Evolutionary conservation across 30 jellyfish, hydroid and myxozoan species (phyloP).

Genomic region (Turritopsis rubra): DNA sequence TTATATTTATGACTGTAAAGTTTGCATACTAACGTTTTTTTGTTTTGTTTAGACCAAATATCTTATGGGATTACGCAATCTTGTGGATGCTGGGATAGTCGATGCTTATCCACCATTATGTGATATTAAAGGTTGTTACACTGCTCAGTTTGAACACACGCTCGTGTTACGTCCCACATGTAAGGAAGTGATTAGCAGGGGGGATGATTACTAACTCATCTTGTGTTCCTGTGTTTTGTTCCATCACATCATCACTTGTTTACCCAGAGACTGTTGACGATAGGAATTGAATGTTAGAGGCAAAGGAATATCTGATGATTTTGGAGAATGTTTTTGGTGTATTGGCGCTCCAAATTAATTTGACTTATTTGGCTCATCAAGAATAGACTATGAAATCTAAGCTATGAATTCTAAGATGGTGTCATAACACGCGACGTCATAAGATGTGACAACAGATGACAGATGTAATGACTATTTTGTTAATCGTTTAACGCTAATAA

Average conservation of each 20-base stretch:
- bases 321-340: too few species aligned
- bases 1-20: background rate
- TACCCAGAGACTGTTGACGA: background rate
- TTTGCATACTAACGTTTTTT: background rate
- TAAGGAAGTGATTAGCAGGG: slow-evolving; percentile 95
- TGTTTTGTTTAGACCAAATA: slow-evolving; percentile 69
- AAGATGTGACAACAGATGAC: too few species aligned
- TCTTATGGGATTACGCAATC: slow-evolving; percentile 78
- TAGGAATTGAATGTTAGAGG: background rate
- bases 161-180: slow-evolving; percentile 90
- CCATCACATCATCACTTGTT: too few species aligned
- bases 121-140: slow-evolving; percentile 94
- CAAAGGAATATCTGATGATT: background rate
- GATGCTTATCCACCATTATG: slow-evolving; percentile 99
- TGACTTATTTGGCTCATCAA: too few species aligned
- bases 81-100: slow-evolving; percentile 93
- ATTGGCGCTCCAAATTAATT: too few species aligned
- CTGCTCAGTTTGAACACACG: slow-evolving; percentile 97
- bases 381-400: too few species aligned
- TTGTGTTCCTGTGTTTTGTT: background rate
- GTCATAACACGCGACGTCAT: too few species aligned
- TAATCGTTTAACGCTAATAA: too few species aligned
- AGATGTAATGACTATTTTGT: too few species aligned
- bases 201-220: slow-evolving; percentile 62
- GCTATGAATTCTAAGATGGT: too few species aligned